Evolutionary conservation across 2,888 invertebrate species (phyloP).

Genomic region (Nomada lathburiana): DNA sequence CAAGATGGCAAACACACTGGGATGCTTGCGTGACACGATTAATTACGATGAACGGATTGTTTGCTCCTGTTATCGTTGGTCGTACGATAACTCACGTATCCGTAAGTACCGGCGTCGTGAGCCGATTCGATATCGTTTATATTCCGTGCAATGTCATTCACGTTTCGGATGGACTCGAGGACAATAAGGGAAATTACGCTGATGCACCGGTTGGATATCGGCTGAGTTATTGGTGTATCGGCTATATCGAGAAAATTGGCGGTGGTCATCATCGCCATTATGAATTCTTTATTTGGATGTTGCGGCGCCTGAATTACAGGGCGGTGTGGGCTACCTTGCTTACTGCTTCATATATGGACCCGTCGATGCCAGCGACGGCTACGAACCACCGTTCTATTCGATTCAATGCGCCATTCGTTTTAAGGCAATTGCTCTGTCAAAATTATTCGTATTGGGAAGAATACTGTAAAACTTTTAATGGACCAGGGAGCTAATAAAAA

Average conservation of each 20-base stretch:
- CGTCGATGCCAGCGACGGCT: constrained; percentile 75
- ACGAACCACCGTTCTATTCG: constrained; percentile 68
- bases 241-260: constrained; percentile 82
- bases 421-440: too few species aligned
- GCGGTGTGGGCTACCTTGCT: constrained; percentile 83
- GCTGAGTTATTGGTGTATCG: constrained; percentile 81
- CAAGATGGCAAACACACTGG: constrained; percentile 12
- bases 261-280: constrained; percentile 84
- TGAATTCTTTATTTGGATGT: constrained; percentile 83
- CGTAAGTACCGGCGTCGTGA: not conserved
- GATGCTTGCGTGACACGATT: constrained; percentile 46
- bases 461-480: too few species aligned
- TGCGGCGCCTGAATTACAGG: constrained; percentile 83
- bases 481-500: too few species aligned
- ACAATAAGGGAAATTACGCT: constrained; percentile 75
- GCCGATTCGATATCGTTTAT: not conserved
- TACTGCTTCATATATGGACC: constrained; percentile 81
- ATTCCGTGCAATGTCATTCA: constrained; percentile 30
- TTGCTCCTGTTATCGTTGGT: constrained; percentile 25
- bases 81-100: constrained; percentile 26
- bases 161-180: constrained; percentile 32
- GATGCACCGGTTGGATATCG: constrained; percentile 65
- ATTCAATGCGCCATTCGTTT: constrained; percentile 23
- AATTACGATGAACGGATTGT: constrained; percentile 27
- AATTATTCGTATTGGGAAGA: not conserved